phyloP scores from a whole-genome alignment of 1,140 invertebrate genomes.

The Trichomalopsis sarcophagae region DNA sequence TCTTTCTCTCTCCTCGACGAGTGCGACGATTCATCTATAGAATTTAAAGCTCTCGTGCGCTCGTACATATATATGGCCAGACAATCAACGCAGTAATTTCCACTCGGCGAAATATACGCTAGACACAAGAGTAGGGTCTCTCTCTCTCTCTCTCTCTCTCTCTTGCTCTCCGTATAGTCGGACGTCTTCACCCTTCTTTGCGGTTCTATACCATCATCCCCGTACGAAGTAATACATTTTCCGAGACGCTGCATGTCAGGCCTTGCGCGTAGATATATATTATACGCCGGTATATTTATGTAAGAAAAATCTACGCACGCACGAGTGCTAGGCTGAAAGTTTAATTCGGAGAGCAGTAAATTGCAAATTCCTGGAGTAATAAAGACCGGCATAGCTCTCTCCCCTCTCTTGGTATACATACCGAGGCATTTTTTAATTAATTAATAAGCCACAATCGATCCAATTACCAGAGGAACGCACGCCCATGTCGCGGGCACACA shows the following conservation, averaged over 20 bases:
- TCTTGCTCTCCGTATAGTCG: neutral
- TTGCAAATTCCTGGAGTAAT: slow-evolving; percentile 4
- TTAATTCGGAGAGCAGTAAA: neutral
- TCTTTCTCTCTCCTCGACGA: neutral
- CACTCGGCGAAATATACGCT: neutral
- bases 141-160: neutral
- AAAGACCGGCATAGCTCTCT: neutral
- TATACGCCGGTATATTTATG: neutral
- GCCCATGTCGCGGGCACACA: neutral
- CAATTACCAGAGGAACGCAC: slow-evolving; percentile 17
- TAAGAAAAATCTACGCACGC: neutral
- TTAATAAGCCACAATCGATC: slow-evolving; percentile 47
- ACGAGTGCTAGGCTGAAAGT: neutral
- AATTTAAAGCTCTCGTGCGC: neutral
- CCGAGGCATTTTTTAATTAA: slow-evolving; percentile 31
- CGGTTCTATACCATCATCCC: neutral
- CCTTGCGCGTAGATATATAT: too few relatives aligned
- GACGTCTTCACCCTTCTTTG: neutral
- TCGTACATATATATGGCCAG: neutral
- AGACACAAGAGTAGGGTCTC: neutral
- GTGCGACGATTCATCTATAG: neutral
- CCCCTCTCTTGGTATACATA: neutral
- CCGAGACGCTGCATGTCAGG: neutral
- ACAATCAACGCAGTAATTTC: slow-evolving; percentile 20
- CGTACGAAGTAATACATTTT: neutral